These are phyloP conservation scores for Andricus quercusramuli DNA, from an alignment of 2,888 invertebrate genomes.

Conservation along the genomic window DNA sequence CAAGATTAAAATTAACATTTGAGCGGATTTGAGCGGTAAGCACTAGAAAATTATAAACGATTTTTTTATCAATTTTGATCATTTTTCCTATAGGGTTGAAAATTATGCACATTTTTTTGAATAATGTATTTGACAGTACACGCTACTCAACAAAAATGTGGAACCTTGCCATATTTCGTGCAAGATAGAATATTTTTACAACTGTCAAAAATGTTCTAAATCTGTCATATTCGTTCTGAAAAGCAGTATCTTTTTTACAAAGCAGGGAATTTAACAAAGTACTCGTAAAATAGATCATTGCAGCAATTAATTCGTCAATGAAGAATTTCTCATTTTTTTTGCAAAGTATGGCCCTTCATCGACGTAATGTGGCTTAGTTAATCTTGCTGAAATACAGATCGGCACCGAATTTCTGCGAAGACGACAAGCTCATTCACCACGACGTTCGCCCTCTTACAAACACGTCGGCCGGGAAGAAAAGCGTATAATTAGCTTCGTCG, in stretches of 20 bases:
- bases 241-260: not conserved
- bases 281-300: not conserved
- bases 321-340: not conserved
- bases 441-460: slow-evolving; percentile 9
- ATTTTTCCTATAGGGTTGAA: too few relatives aligned
- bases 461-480: slow-evolving; percentile 37
- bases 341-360: not conserved
- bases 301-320: slow-evolving; percentile 7
- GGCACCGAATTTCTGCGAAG: not conserved
- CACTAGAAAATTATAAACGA: too few relatives aligned
- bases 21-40: too few relatives aligned
- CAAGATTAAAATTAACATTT: too few relatives aligned
- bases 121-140: too few relatives aligned
- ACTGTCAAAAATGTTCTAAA: not conserved
- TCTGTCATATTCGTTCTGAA: too few relatives aligned
- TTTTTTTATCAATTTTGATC: too few relatives aligned
- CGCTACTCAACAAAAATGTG: too few relatives aligned
- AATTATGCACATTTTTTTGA: too few relatives aligned
- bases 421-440: not conserved
- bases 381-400: not conserved
- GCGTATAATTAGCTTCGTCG: slow-evolving; percentile 42
- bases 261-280: not conserved
- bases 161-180: too few relatives aligned
- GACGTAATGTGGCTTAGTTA: not conserved
- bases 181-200: too few relatives aligned